A percentile compares a stretch with the other conserved stretches of the same genome.
phyloP scores from a whole-genome alignment of 1,140 invertebrate species.

The Rhyzopertha dominica region DNA sequence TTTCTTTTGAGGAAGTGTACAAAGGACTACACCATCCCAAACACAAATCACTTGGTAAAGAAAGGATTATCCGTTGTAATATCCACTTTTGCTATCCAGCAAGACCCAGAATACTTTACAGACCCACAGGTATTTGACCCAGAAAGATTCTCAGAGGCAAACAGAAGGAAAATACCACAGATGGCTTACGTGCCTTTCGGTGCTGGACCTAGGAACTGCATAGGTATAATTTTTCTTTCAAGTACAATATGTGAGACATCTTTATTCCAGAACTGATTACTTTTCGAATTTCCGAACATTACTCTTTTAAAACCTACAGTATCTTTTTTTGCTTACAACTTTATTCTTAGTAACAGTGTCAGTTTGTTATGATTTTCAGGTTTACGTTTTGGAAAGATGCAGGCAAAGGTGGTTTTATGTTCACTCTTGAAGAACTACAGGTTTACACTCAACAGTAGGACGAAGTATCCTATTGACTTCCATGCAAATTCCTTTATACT shows the following conservation, averaged over 20 bases:
- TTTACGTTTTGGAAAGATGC: slow-evolving; percentile 34
- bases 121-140: slow-evolving; percentile 62
- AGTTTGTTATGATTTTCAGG: slow-evolving; percentile 21
- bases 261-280: too few relatives aligned
- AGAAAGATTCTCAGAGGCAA: slow-evolving; percentile 54
- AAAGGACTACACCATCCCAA: slow-evolving; percentile 44
- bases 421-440: slow-evolving; percentile 24
- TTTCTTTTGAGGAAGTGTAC: slow-evolving; percentile 45
- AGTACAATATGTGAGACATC: too few relatives aligned
- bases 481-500: slow-evolving; percentile 10
- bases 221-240: slow-evolving; percentile 37
- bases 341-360: background rate
- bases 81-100: slow-evolving; percentile 45
- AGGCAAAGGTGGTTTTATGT: slow-evolving; percentile 33
- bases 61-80: slow-evolving; percentile 48
- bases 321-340: background rate
- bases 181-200: slow-evolving; percentile 54
- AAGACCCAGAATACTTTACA: slow-evolving; percentile 55
- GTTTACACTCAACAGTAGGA: slow-evolving; percentile 18
- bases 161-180: slow-evolving; percentile 36
- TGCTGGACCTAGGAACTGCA: slow-evolving; percentile 54
- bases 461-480: slow-evolving; percentile 8
- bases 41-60: slow-evolving; percentile 41
- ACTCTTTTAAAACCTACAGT: too few relatives aligned
- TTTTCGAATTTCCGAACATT: too few relatives aligned